Evolutionary conservation across 64 coral and sea anemone species (phyloP), one percentile per base, ranked within the genome.

Genomic region (Pocillopora verrucosa): DNA sequence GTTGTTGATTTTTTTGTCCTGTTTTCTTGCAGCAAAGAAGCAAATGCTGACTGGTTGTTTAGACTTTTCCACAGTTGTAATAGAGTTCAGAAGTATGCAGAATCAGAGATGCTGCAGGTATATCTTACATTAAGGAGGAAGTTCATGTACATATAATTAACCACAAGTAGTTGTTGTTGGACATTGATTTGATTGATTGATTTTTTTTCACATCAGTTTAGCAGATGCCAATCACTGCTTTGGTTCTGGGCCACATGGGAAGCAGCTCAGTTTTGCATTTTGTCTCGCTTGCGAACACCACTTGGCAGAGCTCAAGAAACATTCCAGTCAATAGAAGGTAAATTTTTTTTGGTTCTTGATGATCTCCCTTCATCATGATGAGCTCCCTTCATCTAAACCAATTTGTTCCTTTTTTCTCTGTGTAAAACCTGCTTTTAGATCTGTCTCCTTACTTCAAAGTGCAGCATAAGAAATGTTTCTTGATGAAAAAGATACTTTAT

Each of bases 201-300:
- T 87, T n/a, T 58, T 36, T 88, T 72, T 90, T 24, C 35, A 25
- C n/a, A 84, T 73, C 61, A 97, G 95, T 97, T 97, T 87, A 93
- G 91, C 73, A 93, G 92, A 17, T 90, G 95, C 59, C 87, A 99
- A 61, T 91, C 94, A 56, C 61, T 95, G 57, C 74, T 93, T 10
- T 99, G 97, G 97, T 99, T 99, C 68, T 99, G 97, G 97, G 90
- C 94, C 14, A 91, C 91, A 13, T 99, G 97, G 97, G 97, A 99
- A 80, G 88, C 91, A 69, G 97, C 97, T 37, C 97, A 99, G 76
- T 99, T 99, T 61, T 99, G 94, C 88, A 90, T 99, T 75, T 58
- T 99, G 38, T 89, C 94, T 60, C 90, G 93, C 30, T 80, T 99
- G 36, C 94, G 94, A 36, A 99, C 97, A 30, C 93, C 97, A 25